A percentile compares a stretch with the other conserved stretches of the same genome.
phyloP scores from a whole-genome alignment of 2,797 vertebrate genomes.

The Coilia nasus region DNA sequence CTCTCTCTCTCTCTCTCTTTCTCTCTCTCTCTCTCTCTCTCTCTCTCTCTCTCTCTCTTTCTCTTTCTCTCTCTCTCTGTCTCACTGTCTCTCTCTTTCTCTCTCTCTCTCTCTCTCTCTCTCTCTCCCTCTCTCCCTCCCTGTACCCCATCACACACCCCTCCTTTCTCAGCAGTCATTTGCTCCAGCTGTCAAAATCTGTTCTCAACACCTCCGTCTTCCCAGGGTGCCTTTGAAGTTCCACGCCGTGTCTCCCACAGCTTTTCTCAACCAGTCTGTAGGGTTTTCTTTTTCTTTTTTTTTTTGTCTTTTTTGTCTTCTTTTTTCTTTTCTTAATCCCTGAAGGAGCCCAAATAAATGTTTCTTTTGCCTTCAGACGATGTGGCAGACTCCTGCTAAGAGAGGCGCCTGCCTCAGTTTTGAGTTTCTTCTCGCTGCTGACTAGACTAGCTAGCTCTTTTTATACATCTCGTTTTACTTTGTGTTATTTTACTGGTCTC shows the following conservation, averaged over 20 bases:
- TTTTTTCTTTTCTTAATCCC: not conserved
- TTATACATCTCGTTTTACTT: not conserved
- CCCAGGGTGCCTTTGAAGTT: conserved; percentile 33
- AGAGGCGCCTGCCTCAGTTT: not conserved
- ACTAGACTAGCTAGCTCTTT: not conserved
- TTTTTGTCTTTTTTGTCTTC: not conserved
- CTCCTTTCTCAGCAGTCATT: conserved; percentile 38
- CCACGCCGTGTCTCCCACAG: not conserved
- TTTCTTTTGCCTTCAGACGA: not conserved
- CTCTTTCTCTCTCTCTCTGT: conserved; percentile 22
- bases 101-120: conserved; percentile 43
- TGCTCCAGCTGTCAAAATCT: conserved; percentile 54
- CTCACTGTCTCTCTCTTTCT: conserved; percentile 52
- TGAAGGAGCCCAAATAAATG: conserved; percentile 11
- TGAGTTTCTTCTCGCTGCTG: not conserved
- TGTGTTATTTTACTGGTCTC: not conserved
- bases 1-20: conserved; percentile 39
- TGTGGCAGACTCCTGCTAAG: not conserved
- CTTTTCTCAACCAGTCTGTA: conserved; percentile 1
- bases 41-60: conserved; percentile 47
- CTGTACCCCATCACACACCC: not conserved
- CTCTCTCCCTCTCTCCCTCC: conserved; percentile 35
- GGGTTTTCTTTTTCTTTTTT: not conserved
- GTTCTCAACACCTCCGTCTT: conserved; percentile 49
- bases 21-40: conserved; percentile 49